Evolutionary conservation across 2,113 vertebrate genomes (phyloP).

Genomic region (Austrofundulus limnaeus): DNA sequence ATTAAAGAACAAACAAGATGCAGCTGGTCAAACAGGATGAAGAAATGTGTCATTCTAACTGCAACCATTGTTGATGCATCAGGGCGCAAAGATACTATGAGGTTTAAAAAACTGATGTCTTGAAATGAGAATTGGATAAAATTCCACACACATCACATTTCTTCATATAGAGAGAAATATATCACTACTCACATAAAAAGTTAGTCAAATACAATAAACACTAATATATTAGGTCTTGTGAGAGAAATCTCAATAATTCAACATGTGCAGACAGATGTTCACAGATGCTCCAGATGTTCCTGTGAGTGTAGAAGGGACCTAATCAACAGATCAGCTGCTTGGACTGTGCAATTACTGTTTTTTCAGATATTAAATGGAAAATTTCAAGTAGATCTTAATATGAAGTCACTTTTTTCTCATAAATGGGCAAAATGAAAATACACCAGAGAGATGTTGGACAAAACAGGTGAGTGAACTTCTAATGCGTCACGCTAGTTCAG

Average conservation of each 20-base stretch:
- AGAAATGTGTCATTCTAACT: not conserved
- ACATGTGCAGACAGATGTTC: not conserved
- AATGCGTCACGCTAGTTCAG: conserved; percentile 30
- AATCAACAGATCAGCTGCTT: conserved; percentile 4
- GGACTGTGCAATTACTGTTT: not conserved
- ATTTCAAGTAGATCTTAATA: not conserved
- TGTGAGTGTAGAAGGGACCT: not conserved
- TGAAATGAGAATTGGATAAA: not conserved
- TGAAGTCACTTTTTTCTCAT: not conserved
- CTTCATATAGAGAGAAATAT: too few species aligned
- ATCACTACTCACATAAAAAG: too few species aligned
- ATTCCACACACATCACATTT: not conserved
- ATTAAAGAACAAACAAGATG: not conserved
- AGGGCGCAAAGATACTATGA: not conserved
- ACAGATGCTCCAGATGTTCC: not conserved
- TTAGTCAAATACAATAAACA: too few species aligned
- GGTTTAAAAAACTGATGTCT: not conserved
- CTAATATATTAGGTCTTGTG: too few species aligned
- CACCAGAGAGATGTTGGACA: not conserved
- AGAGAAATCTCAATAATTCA: not conserved
- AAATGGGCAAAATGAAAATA: too few species aligned
- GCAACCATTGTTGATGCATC: not conserved
- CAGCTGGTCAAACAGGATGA: not conserved
- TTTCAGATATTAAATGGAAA: not conserved
- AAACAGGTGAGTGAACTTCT: conserved; percentile 16